phyloP scores from a whole-genome alignment of 2,797 vertebrate species.

The Pseudomugil tenellus region DNA sequence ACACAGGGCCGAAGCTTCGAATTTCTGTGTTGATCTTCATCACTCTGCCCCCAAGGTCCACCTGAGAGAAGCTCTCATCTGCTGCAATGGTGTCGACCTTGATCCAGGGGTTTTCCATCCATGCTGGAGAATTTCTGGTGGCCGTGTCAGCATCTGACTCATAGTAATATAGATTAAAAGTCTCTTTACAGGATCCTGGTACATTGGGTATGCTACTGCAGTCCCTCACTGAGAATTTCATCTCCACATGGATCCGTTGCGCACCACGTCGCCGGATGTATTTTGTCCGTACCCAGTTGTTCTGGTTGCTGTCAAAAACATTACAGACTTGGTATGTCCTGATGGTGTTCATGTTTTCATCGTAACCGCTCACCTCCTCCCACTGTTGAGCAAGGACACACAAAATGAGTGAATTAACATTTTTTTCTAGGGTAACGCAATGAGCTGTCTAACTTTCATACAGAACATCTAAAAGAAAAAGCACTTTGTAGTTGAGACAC shows the following conservation, averaged over 20 bases:
- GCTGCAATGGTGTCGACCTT: conserved; percentile 97
- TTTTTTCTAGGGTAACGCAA: neutral
- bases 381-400: conserved; percentile 83
- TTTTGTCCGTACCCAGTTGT: conserved; percentile 97
- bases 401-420: conserved; percentile 42
- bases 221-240: conserved; percentile 97
- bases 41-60: conserved; percentile 92
- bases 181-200: conserved; percentile 97
- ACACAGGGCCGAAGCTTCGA: conserved; percentile 94
- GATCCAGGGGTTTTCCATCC: conserved; percentile 99
- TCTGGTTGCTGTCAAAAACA: conserved; percentile 93
- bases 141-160: conserved; percentile 90
- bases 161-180: conserved; percentile 95
- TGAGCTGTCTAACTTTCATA: neutral
- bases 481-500: conserved; percentile 13
- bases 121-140: conserved; percentile 87
- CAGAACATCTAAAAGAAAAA: neutral
- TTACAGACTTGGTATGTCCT: conserved; percentile 98
- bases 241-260: conserved; percentile 95
- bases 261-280: conserved; percentile 90
- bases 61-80: conserved; percentile 96
- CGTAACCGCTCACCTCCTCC: conserved; percentile 98
- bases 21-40: conserved; percentile 98
- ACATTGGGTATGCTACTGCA: conserved; percentile 96
- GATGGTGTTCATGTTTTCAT: conserved; percentile 98